Evolutionary conservation across 1,140 invertebrate genomes (phyloP).

Genomic region (Wasmannia auropunctata): DNA sequence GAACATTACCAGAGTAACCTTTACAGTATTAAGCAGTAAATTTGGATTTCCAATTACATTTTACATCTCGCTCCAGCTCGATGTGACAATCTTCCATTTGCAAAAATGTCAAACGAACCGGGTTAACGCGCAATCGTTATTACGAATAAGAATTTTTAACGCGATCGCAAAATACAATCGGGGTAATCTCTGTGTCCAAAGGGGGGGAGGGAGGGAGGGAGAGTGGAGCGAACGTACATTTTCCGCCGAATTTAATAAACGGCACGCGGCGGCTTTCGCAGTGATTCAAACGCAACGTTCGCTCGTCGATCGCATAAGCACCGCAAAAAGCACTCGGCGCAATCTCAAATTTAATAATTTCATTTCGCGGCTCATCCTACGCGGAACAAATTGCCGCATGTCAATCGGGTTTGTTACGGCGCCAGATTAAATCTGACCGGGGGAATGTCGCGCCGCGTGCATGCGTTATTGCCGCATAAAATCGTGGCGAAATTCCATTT

Average conservation of each 20-base stretch:
- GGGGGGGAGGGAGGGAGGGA: neutral
- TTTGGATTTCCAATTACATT: neutral
- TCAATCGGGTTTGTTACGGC: conserved; percentile 55
- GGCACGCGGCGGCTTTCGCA: neutral
- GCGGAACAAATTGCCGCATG: conserved; percentile 54
- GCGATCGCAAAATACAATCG: no score
- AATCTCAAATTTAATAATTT: conserved; percentile 60
- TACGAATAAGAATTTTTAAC: neutral
- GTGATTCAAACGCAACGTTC: neutral
- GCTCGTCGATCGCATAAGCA: conserved; percentile 40
- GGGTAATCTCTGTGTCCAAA: neutral
- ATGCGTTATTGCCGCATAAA: conserved; percentile 44
- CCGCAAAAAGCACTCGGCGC: conserved; percentile 23
- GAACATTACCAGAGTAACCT: neutral
- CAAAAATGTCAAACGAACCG: neutral
- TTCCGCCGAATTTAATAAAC: conserved; percentile 39
- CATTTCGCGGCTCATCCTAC: conserved; percentile 41
- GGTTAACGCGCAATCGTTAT: neutral
- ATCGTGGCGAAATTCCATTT: conserved; percentile 64
- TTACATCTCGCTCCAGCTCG: neutral
- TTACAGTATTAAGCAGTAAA: neutral
- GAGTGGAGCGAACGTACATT: neutral
- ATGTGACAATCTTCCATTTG: neutral
- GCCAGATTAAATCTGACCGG: conserved; percentile 59
- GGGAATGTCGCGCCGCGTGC: neutral